A percentile compares a stretch with the other conserved stretches of the same genome.
phyloP scores from a whole-genome alignment of 2,113 vertebrate genomes.

The Ciconia maguari region DNA sequence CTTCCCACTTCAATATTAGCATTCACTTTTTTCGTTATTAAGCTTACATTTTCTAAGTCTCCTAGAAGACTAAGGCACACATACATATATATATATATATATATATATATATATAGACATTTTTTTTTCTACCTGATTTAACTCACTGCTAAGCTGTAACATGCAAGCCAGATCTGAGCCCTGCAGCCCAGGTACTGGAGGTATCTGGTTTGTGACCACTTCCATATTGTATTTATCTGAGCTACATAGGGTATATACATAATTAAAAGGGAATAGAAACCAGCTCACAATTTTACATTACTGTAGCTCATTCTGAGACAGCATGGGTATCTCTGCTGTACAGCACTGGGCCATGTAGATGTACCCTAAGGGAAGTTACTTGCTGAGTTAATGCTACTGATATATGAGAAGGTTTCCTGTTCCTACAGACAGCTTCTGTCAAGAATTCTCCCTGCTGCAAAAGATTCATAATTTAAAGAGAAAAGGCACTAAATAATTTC shows the following conservation, averaged over 20 bases:
- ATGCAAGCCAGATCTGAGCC: not conserved
- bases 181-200: not conserved
- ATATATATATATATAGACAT: not conserved
- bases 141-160: not conserved
- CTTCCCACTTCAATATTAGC: not conserved
- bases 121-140: not conserved
- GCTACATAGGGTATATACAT: not conserved
- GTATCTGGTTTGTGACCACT: not conserved
- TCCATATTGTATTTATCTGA: not conserved
- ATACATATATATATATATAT: rapidly evolving
- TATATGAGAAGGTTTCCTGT: not conserved
- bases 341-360: not conserved
- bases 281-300: not conserved
- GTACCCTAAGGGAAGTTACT: not conserved
- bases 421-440: not conserved
- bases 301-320: not conserved
- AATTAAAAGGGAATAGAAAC: not conserved
- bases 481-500: slow-evolving; percentile 48
- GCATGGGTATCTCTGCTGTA: not conserved
- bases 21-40: not conserved
- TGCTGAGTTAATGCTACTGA: not conserved
- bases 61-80: not conserved
- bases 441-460: not conserved
- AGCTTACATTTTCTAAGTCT: not conserved
- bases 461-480: slow-evolving; percentile 21